Conservation (phyloP, 2,113 vertebrate species). For the Anolis carolinensis region DNA sequence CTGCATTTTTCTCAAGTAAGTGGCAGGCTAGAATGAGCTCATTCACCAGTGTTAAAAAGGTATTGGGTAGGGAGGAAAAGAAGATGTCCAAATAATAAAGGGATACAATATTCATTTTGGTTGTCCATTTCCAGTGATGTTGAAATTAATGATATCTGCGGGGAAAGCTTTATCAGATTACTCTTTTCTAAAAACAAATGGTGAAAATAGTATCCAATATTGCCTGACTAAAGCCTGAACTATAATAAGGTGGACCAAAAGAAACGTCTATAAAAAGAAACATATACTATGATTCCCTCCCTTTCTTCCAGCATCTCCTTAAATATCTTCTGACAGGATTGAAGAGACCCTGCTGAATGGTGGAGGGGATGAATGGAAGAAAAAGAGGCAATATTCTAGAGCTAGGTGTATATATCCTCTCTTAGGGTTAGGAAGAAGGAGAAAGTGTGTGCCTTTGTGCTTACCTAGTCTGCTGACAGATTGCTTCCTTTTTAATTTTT, state of each 20-base stretch:
- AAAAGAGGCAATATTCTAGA: not conserved
- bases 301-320: no score
- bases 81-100: not conserved
- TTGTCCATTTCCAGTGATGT: not conserved
- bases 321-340: not conserved
- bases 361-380: not conserved
- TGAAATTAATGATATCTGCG: not conserved
- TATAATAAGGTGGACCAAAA: not conserved
- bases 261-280: not conserved
- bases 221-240: not conserved
- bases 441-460: not conserved
- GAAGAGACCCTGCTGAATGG: not conserved
- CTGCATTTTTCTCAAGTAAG: conserved; percentile 95
- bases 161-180: not conserved
- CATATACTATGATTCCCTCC: not conserved
- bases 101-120: not conserved
- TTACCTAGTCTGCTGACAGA: not conserved
- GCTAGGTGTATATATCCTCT: not conserved
- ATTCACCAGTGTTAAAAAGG: not conserved
- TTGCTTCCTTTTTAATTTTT: conserved; percentile 35
- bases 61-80: not conserved
- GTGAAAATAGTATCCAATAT: not conserved
- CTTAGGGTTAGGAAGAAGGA: not conserved
- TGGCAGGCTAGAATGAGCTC: conserved; percentile 24
- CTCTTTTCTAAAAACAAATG: not conserved